Conservation (phyloP, 1,140 invertebrate genomes). For the Pantala flavescens region DNA sequence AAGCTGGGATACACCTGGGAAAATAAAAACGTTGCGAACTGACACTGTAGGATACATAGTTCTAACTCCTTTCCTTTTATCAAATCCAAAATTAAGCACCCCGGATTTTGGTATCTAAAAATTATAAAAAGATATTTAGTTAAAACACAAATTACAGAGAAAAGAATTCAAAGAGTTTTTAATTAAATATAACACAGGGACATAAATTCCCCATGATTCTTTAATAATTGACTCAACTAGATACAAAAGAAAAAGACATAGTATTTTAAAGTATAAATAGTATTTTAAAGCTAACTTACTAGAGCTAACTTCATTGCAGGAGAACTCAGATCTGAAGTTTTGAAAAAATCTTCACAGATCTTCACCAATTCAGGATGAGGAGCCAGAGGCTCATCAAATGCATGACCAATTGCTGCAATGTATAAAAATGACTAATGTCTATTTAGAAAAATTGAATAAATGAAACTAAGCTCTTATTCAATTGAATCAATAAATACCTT, state of each 20-base stretch:
- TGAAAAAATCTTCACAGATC: slow-evolving; percentile 17
- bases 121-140: slow-evolving; percentile 1
- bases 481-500: no score
- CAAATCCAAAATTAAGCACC: slow-evolving; percentile 15
- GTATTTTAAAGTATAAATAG: no score
- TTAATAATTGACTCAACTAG: no score
- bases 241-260: no score
- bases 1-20: slow-evolving; percentile 18
- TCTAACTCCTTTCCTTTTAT: slow-evolving; percentile 14
- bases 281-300: slow-evolving; percentile 2
- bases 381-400: slow-evolving; percentile 16
- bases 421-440: background rate
- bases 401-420: slow-evolving; percentile 18
- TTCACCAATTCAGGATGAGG: slow-evolving; percentile 18
- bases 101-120: slow-evolving; percentile 17
- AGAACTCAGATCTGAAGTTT: slow-evolving; percentile 18
- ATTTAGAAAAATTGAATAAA: no score
- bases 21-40: slow-evolving; percentile 17
- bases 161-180: background rate
- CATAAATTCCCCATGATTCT: no score
- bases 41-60: slow-evolving; percentile 19
- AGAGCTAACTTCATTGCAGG: slow-evolving; percentile 19
- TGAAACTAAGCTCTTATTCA: no score
- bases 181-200: no score
- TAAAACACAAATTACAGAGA: background rate